Base-by-base conservation (phyloP, 2,797 vertebrate species). In the Sebastes baramenuke region DNA sequence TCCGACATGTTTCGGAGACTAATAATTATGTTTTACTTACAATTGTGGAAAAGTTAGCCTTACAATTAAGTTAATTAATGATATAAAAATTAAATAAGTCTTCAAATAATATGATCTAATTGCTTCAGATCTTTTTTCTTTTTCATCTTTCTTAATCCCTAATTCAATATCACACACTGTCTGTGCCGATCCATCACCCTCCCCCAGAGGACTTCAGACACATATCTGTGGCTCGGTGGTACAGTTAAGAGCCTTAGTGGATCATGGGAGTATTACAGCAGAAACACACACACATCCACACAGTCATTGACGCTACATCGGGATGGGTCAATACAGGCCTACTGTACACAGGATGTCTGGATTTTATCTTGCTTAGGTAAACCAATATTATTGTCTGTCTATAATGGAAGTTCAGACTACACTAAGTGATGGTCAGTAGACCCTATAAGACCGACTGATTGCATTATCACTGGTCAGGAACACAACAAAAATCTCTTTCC, bases 161-260 rank as follows among this genome's bases (percentile, higher is more conserved):
- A 16, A 58, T 49, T 55, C 20, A 54, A 8, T 27, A 24, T 27
- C 2, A 52, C 29, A 75, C 29, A 20, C 12, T 14, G 42, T 24
- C 22, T 58, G 49, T 75, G 14, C 12, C 60, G 8, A 75, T 34
- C 25, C 52, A 11, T 10, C 12, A 59, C 74, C 69, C 78, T 75
- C 76, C 29, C 54, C 67, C 29, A 52, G 29, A 81, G 52, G 60
- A 62, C 56, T 46, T 30, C 58, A 32, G 52, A 75, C 22, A 59
- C 3, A 38, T 30, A 8, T 77, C n/a, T 77, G 54, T 67, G 27
- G 13, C 36, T 83, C 42, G 66, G 27, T 82, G 73, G 70, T 60
- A 87, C 76, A 86, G 80, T 87, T 67, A 73, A 77, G 29, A 69
- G 42, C 73, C 20, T 83, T 73, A 73, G 25, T 64, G 71, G 82